Conservation (phyloP, 2,888 invertebrate species). For the Leptinotarsa peninsularis region DNA sequence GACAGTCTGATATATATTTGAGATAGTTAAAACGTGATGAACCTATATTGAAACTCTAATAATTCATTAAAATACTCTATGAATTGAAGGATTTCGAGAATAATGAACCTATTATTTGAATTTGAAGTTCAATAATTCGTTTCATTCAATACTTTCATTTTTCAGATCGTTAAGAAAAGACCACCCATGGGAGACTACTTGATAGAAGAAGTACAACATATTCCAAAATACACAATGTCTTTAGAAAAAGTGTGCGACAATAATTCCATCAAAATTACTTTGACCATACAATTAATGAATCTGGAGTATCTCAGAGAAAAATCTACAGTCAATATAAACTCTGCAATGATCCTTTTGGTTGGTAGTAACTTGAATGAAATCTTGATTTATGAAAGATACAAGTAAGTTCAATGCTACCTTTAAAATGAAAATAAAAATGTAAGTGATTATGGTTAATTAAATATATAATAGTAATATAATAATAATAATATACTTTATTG, state of each 20-base stretch:
- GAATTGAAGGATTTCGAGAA: not conserved
- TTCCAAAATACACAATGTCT: constrained; percentile 74
- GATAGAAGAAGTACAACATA: constrained; percentile 71
- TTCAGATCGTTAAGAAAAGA: constrained; percentile 78
- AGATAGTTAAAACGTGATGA: too few species aligned
- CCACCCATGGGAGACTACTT: constrained; percentile 80
- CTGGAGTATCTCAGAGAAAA: constrained; percentile 66
- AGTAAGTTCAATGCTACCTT: constrained; percentile 64
- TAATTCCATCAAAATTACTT: constrained; percentile 33
- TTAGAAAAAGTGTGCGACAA: constrained; percentile 56
- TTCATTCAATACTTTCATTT: constrained; percentile 21
- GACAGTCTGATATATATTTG: too few species aligned
- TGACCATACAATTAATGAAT: constrained; percentile 64
- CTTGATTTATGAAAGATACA: constrained; percentile 69
- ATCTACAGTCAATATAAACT: constrained; percentile 68
- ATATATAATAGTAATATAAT: too few species aligned
- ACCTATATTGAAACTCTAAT: too few species aligned
- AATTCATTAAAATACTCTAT: too few species aligned
- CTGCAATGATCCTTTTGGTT: constrained; percentile 72
- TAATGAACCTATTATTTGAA: not conserved
- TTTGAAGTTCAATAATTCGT: not conserved
- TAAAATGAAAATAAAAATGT: too few species aligned
- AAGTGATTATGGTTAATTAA: too few species aligned
- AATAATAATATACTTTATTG: too few species aligned
- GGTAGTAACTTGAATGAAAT: constrained; percentile 76